A percentile compares a stretch with the other conserved stretches of the same genome.
phyloP scores from a whole-genome alignment of 2,797 vertebrate genomes.

The Anisognathus igniventris region DNA sequence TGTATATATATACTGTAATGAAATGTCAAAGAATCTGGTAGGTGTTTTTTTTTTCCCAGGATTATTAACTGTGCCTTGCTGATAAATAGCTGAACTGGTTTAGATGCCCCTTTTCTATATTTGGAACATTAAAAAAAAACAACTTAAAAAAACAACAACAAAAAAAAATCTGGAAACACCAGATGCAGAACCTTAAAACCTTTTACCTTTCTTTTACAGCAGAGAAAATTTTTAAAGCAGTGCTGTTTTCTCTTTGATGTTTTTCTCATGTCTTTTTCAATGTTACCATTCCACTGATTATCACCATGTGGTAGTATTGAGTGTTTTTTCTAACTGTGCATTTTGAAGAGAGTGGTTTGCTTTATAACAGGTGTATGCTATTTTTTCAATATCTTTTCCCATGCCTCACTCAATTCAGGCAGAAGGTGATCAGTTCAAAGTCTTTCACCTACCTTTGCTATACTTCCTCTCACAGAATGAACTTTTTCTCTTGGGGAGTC shows the following conservation, averaged over 20 bases:
- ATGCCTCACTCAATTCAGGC: neutral
- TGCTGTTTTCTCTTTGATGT: neutral
- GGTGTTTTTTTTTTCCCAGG: rapidly evolving
- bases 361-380: neutral
- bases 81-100: neutral
- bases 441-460: neutral
- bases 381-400: neutral
- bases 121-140: neutral
- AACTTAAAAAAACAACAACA: neutral
- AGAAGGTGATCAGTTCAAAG: neutral
- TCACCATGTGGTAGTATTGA: neutral
- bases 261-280: neutral
- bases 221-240: neutral
- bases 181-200: neutral
- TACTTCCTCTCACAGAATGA: neutral
- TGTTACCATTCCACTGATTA: neutral
- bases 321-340: neutral
- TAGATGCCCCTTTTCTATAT: neutral
- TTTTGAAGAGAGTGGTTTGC: neutral
- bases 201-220: neutral
- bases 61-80: neutral
- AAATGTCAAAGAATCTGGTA: neutral
- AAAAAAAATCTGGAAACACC: neutral
- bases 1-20: neutral
- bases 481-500: neutral